phyloP scores from a whole-genome alignment of 1,140 invertebrate species.

The Melipona quadrifasciata region DNA sequence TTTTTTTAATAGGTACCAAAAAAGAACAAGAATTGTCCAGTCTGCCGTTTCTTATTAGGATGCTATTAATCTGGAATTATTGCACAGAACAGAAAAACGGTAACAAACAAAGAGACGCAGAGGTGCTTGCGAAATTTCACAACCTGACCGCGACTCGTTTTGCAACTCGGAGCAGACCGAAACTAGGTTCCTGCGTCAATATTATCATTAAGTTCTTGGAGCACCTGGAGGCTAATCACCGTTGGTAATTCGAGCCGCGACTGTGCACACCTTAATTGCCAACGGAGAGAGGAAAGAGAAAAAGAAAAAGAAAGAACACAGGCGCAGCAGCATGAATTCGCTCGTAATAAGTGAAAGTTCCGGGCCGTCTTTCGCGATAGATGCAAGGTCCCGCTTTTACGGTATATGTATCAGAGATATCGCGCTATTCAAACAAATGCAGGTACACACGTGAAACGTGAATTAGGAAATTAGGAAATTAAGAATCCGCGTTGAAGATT shows the following conservation, averaged over 20 bases:
- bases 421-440: too few species aligned
- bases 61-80: not conserved
- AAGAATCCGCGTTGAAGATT: too few species aligned
- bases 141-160: not conserved
- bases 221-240: constrained; percentile 19
- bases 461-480: too few species aligned
- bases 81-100: not conserved
- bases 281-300: not conserved
- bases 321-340: constrained; percentile 19
- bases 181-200: constrained; percentile 13
- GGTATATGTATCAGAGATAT: too few species aligned
- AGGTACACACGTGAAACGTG: too few species aligned
- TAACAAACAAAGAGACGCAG: too few species aligned
- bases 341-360: constrained; percentile 40
- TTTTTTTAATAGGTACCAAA: too few species aligned
- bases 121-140: not conserved
- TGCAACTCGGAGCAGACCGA: not conserved
- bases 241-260: not conserved
- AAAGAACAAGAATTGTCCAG: too few species aligned
- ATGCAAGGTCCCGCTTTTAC: constrained; percentile 24
- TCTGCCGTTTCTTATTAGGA: too few species aligned
- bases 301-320: not conserved
- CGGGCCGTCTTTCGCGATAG: constrained; percentile 19
- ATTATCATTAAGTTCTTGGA: not conserved
- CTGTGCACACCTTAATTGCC: constrained; percentile 19